Percentiles rank a stretch among this genome's conserved stretches.
These are phyloP conservation scores for Amia ocellicauda DNA, from an alignment of 2,113 vertebrate genomes.

Conservation along the genomic window DNA sequence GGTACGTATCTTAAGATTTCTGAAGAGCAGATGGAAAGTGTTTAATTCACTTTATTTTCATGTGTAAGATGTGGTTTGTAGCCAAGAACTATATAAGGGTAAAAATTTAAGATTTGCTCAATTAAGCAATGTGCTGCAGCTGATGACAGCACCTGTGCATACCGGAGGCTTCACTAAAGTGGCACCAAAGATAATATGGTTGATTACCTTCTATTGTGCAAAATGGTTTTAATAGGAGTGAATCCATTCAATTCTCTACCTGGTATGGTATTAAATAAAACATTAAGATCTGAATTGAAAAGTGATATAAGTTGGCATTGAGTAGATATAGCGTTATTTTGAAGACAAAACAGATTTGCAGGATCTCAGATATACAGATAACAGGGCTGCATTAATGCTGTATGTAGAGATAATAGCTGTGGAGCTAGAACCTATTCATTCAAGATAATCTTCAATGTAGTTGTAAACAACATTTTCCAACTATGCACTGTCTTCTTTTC, in stretches of 20 bases:
- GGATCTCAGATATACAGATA: no score
- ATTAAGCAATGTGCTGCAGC: conserved; percentile 66
- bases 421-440: no score
- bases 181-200: conserved; percentile 49
- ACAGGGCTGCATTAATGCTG: no score
- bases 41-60: conserved; percentile 25
- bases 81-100: conserved; percentile 52
- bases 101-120: conserved; percentile 69
- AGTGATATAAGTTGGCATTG: no score
- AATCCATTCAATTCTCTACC: conserved; percentile 41
- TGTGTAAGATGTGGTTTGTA: conserved; percentile 37
- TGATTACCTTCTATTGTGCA: conserved; percentile 61
- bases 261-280: conserved; percentile 31
- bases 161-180: conserved; percentile 32
- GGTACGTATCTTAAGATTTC: no score
- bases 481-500: no score
- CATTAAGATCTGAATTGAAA: no score
- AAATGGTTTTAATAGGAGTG: conserved; percentile 16
- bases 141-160: conserved; percentile 69
- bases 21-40: no score
- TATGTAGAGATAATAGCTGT: no score
- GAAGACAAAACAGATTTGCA: no score
- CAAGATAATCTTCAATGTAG: no score
- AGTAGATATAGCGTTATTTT: no score
- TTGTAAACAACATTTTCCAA: background rate